phyloP scores from a whole-genome alignment of 53 echinoderm and acorn worm species.

The Pentamera pediparva region DNA sequence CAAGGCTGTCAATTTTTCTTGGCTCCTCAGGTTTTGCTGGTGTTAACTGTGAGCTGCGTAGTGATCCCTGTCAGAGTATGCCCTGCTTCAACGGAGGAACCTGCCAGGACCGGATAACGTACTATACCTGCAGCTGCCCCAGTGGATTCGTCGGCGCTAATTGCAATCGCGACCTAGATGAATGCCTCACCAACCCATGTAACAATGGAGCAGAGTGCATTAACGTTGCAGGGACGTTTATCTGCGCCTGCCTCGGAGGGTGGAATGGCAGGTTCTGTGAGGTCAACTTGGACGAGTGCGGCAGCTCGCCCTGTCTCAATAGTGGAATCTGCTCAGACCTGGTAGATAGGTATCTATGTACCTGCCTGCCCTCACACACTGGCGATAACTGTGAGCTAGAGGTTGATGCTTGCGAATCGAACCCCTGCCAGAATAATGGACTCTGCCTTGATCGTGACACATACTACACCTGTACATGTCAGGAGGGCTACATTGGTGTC shows the following conservation, averaged over 20 bases:
- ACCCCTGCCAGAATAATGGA: slow-evolving; percentile 56
- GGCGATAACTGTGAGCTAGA: slow-evolving; percentile 38
- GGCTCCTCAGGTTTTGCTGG: slow-evolving; percentile 42
- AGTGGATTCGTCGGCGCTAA: slow-evolving; percentile 43
- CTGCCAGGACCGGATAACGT: slow-evolving; percentile 29
- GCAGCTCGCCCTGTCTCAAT: slow-evolving; percentile 44
- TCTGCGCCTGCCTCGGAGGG: slow-evolving; percentile 34
- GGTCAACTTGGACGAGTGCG: slow-evolving; percentile 45
- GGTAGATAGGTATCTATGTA: slow-evolving; percentile 41
- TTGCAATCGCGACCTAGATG: slow-evolving; percentile 40
- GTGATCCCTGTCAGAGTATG: slow-evolving; percentile 16
- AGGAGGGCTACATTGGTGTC: slow-evolving; percentile 46
- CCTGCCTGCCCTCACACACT: slow-evolving; percentile 38
- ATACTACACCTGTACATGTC: slow-evolving; percentile 55
- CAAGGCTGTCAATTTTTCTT: no score
- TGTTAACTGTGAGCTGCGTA: slow-evolving; percentile 8
- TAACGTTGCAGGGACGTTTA: slow-evolving; percentile 17
- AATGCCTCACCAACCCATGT: slow-evolving; percentile 46
- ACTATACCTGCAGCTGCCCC: slow-evolving; percentile 46
- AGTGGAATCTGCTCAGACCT: slow-evolving; percentile 45
- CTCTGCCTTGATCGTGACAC: slow-evolving; percentile 55
- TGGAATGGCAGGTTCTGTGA: slow-evolving; percentile 39
- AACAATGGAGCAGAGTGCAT: slow-evolving; percentile 37
- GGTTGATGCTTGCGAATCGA: slow-evolving; percentile 32
- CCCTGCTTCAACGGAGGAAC: slow-evolving; percentile 47